phyloP scores from a whole-genome alignment of 2,113 vertebrate genomes.

The human region DNA sequence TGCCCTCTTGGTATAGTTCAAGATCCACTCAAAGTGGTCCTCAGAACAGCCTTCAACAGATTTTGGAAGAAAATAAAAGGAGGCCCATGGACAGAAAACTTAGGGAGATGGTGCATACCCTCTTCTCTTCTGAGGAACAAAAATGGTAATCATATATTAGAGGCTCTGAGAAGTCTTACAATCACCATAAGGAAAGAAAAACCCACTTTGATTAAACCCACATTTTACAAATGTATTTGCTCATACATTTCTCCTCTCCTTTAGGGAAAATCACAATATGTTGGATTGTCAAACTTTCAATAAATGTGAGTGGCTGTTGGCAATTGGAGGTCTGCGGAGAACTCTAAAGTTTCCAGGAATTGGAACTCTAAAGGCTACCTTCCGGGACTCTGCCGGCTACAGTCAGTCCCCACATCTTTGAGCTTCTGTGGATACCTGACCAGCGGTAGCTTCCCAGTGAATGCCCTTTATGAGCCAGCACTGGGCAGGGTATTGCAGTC shows the following conservation, averaged over 20 bases:
- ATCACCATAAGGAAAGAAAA: not conserved
- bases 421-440: not conserved
- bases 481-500: no score
- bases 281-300: not conserved
- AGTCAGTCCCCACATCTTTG: not conserved
- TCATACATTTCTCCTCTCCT: not conserved
- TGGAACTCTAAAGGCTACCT: not conserved
- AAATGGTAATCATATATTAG: not conserved
- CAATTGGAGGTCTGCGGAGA: not conserved
- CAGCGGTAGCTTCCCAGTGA: not conserved
- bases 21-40: not conserved
- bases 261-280: not conserved
- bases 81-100: not conserved
- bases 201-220: not conserved
- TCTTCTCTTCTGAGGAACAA: not conserved
- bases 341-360: not conserved
- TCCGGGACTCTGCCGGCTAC: not conserved
- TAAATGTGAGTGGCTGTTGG: not conserved
- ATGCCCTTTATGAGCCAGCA: fast-evolving
- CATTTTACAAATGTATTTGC: not conserved
- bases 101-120: not conserved
- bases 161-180: not conserved
- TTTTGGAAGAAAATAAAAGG: not conserved
- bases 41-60: not conserved
- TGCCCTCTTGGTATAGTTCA: not conserved